phyloP scores from a whole-genome alignment of 1,140 invertebrate species.

The Onthophagus taurus region DNA sequence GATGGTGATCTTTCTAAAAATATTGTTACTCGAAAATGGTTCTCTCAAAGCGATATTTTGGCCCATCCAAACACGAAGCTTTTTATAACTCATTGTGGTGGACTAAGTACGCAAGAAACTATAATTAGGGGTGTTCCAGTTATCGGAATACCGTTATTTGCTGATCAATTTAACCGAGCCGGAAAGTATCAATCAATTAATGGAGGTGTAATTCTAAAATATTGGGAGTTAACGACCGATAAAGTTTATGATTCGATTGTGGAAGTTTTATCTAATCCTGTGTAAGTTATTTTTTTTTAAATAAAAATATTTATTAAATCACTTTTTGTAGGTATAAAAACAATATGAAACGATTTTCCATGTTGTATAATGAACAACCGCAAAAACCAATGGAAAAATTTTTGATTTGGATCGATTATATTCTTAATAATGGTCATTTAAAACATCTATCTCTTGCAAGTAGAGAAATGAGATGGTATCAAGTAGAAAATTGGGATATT shows the following conservation, averaged over 20 bases:
- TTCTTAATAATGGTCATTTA: too few relatives aligned
- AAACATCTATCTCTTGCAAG: too few relatives aligned
- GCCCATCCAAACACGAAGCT: slow-evolving; percentile 25
- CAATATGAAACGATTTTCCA: too few relatives aligned
- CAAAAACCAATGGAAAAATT: too few relatives aligned
- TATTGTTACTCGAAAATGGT: slow-evolving; percentile 47
- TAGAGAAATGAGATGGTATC: too few relatives aligned
- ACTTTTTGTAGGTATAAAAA: too few relatives aligned
- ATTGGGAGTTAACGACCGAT: slow-evolving; percentile 14
- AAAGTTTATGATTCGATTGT: slow-evolving; percentile 20
- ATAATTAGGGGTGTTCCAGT: slow-evolving; percentile 52
- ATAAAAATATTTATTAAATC: too few relatives aligned
- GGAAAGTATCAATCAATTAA: slow-evolving; percentile 17
- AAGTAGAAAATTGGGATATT: too few relatives aligned
- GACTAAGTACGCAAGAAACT: slow-evolving; percentile 50
- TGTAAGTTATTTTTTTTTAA: too few relatives aligned
- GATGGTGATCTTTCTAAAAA: slow-evolving; percentile 39
- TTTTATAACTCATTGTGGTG: slow-evolving; percentile 44
- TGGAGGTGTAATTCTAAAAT: slow-evolving; percentile 22
- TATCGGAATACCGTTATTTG: slow-evolving; percentile 51
- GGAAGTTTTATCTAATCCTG: slow-evolving; percentile 13
- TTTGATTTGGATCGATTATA: too few relatives aligned
- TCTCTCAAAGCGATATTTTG: slow-evolving; percentile 48
- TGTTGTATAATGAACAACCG: too few relatives aligned
- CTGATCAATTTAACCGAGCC: slow-evolving; percentile 41